These are phyloP conservation scores for Cynodonichthys magdalenae DNA, from an alignment of 2,797 vertebrate species.

Conservation along the genomic window DNA sequence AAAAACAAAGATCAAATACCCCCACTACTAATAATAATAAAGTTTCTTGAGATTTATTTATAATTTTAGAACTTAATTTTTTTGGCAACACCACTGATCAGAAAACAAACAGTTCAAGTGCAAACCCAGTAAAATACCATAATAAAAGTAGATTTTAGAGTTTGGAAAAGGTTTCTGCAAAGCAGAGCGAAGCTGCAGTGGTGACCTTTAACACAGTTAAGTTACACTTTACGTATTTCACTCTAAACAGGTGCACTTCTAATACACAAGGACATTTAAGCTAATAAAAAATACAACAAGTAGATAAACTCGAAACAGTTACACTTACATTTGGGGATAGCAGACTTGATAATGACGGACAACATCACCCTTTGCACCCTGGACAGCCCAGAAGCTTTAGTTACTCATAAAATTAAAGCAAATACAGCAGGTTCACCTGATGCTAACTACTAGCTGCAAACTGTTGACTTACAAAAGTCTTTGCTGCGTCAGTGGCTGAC, in stretches of 20 bases:
- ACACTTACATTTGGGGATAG: conserved; percentile 67
- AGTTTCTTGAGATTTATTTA: too few relatives aligned
- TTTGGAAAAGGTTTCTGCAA: too few relatives aligned
- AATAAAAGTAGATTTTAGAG: too few relatives aligned
- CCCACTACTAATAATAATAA: too few relatives aligned
- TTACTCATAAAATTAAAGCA: background rate
- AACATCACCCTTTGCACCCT: conserved; percentile 56
- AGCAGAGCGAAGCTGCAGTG: too few relatives aligned
- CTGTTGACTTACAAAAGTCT: background rate
- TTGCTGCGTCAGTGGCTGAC: background rate
- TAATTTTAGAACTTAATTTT: too few relatives aligned
- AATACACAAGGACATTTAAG: background rate
- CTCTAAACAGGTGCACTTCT: accelerated
- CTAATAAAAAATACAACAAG: background rate
- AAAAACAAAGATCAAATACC: too few relatives aligned
- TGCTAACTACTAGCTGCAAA: background rate
- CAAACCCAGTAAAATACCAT: too few relatives aligned
- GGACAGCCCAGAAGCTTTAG: background rate
- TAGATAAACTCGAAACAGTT: background rate
- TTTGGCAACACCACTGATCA: too few relatives aligned
- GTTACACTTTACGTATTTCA: too few relatives aligned
- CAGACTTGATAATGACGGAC: conserved; percentile 49
- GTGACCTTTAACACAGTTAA: too few relatives aligned
- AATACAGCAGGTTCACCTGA: background rate
- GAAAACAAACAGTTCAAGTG: too few relatives aligned